These are phyloP conservation scores for Pteropus rufus DNA, from an alignment of 2,797 vertebrate genomes.

Conservation along the genomic window DNA sequence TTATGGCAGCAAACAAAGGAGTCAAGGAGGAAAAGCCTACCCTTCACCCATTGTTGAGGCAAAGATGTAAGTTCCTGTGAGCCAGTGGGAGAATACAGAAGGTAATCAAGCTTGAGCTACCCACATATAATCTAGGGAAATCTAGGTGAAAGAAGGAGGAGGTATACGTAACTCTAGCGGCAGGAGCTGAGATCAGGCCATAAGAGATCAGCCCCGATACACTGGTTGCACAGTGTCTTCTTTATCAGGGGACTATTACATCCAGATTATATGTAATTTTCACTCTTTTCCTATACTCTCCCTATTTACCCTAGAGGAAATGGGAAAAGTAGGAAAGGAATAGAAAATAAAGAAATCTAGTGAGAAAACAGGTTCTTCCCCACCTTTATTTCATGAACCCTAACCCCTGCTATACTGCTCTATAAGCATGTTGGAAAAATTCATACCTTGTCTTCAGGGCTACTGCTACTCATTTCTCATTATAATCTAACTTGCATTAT, in stretches of 20 bases:
- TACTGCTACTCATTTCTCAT: slow-evolving; percentile 47
- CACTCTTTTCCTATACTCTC: neutral
- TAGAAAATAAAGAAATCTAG: neutral
- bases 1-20: neutral
- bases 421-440: slow-evolving; percentile 25
- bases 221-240: neutral
- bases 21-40: neutral
- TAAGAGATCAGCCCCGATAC: neutral
- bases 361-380: neutral
- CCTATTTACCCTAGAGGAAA: neutral
- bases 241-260: neutral
- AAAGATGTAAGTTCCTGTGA: neutral
- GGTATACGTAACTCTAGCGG: neutral
- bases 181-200: neutral
- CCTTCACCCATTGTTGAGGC: neutral
- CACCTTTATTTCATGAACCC: neutral
- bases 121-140: neutral
- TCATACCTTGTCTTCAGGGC: neutral
- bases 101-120: neutral
- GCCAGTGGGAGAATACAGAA: neutral
- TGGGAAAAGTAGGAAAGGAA: neutral
- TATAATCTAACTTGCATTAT: neutral
- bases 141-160: neutral
- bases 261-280: neutral
- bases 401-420: neutral